Evolutionary conservation across 2,888 invertebrate genomes (phyloP).

Genomic region (Drosophila eohydei): DNA sequence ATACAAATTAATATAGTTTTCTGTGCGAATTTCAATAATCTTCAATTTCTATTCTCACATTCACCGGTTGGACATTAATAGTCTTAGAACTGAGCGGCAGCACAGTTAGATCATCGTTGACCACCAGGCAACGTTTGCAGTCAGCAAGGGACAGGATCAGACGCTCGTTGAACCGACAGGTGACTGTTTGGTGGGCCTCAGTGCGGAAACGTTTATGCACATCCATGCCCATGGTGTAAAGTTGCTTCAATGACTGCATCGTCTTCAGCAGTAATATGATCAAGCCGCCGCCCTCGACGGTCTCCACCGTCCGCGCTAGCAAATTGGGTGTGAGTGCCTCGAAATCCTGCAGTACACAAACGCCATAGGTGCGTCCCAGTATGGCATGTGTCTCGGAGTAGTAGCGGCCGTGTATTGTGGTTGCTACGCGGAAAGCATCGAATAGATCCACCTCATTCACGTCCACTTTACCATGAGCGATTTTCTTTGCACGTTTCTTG

Average conservation of each 20-base stretch:
- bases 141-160: slow-evolving; percentile 95
- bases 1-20: background rate
- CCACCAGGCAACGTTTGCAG: slow-evolving; percentile 94
- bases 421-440: slow-evolving; percentile 97
- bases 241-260: slow-evolving; percentile 94
- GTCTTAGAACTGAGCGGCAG: slow-evolving; percentile 96
- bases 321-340: slow-evolving; percentile 99
- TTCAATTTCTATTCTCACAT: slow-evolving; percentile 79
- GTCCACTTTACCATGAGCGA: slow-evolving; percentile 94
- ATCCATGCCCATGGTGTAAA: slow-evolving; percentile 99
- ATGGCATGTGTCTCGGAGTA: slow-evolving; percentile 99
- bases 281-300: slow-evolving; percentile 98
- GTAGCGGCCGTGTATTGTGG: slow-evolving; percentile 98
- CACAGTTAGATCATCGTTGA: slow-evolving; percentile 96
- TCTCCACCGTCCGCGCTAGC: slow-evolving; percentile 98
- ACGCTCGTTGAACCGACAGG: slow-evolving; percentile 98
- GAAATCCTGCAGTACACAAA: slow-evolving; percentile 98
- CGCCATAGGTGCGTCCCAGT: slow-evolving; percentile 98
- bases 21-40: too few relatives aligned
- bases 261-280: slow-evolving; percentile 94
- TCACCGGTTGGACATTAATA: slow-evolving; percentile 91
- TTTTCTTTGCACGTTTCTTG: slow-evolving; percentile 97
- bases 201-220: slow-evolving; percentile 97
- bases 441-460: slow-evolving; percentile 98
- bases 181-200: slow-evolving; percentile 96